Evolutionary conservation across 2,797 vertebrate genomes (phyloP), one percentile per base, ranked within the genome.

Genomic region (Melanotaenia pygmaea): DNA sequence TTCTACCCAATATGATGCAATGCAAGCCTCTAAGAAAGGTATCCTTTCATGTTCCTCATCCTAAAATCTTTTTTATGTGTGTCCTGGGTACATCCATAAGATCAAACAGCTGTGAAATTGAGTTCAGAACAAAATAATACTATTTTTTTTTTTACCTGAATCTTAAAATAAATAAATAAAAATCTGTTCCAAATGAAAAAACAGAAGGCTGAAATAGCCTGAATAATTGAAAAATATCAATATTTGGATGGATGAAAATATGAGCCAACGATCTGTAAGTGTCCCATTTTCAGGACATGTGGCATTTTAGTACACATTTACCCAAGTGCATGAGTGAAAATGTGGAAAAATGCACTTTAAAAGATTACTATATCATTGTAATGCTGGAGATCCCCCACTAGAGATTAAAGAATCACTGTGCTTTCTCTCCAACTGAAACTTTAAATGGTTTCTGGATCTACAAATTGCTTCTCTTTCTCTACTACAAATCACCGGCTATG

Each of bases 41-140:
- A 76, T 65, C 57, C 84, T 87, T 89, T 86, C 79, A 87, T 87
- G 87, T 83, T 32, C 74, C 74, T 84, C 86, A 85, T 84, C 79
- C 77, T 64, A 24, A 28, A 84, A 83, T 83, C 76, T 61, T 79
- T 90, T 85, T 88, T 38, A 88, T 82, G 73, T 80, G 53, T 64
- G 77, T 80, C 74, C 74, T 77, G 66, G 58, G 28, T 72, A 66
- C 59, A 77, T 70, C 76, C 67, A 22, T 68, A 64, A 68, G 81
- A 88, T 91, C 87, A 86, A 84, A 85, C 67, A 2, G 56, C 59
- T 58, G 59, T 11, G 60, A 86, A 84, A 81, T 76, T 83, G 30
- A 69, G 78, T 77, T 83, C 65, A 77, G 56, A 86, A 85, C 54
- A 79, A 82, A 87, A 78, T 79, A 80, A 65, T 53, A 16, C 54